Evolutionary conservation across 1,140 invertebrate species (phyloP).

Genomic region (Drosophila virilis): DNA sequence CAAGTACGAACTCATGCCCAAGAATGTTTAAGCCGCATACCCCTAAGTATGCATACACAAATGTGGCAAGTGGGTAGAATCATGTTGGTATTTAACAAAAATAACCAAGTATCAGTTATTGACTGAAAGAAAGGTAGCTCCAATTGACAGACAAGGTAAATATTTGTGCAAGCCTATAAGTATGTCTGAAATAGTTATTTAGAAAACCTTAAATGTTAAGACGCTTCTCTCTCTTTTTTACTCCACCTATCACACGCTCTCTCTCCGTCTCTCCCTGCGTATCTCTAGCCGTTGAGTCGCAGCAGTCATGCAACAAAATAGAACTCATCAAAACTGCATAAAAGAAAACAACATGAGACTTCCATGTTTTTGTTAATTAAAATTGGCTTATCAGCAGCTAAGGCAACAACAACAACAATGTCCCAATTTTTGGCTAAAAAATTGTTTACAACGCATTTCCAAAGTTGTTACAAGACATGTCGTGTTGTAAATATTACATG

Average conservation of each 20-base stretch:
- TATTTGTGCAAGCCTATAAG: too few species aligned
- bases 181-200: neutral
- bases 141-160: too few species aligned
- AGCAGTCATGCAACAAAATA: constrained; percentile 37
- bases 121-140: too few species aligned
- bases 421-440: constrained; percentile 13
- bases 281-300: neutral
- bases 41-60: too few species aligned
- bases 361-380: constrained; percentile 79
- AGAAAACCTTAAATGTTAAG: neutral
- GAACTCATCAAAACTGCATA: constrained; percentile 53
- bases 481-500: constrained; percentile 37
- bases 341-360: constrained; percentile 58
- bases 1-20: too few species aligned
- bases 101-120: too few species aligned
- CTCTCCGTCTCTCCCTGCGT: too few species aligned
- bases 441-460: constrained; percentile 23
- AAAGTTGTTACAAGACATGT: constrained; percentile 26
- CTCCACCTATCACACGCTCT: neutral
- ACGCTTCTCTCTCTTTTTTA: neutral
- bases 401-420: constrained; percentile 19
- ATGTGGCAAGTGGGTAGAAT: too few species aligned
- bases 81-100: too few species aligned
- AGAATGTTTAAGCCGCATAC: too few species aligned
- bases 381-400: constrained; percentile 63